phyloP scores from a whole-genome alignment of 1,140 invertebrate species.

The Archegozetes longisetosus region DNA sequence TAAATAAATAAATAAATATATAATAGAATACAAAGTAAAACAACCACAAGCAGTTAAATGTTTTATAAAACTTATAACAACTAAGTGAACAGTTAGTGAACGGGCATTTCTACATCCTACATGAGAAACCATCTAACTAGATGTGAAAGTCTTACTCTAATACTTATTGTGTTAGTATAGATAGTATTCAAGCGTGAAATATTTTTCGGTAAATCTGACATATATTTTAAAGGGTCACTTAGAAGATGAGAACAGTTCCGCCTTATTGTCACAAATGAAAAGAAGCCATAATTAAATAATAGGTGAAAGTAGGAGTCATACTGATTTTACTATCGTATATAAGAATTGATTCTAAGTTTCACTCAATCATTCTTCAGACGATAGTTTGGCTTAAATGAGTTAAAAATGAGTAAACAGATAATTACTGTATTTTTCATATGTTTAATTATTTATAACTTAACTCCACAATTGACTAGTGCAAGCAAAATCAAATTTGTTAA shows the following conservation, averaged over 20 bases:
- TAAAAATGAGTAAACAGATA: background rate
- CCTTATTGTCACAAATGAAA: background rate
- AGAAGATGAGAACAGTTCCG: background rate
- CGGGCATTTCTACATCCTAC: too few relatives aligned
- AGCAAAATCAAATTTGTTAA: background rate
- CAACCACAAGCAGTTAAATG: too few relatives aligned
- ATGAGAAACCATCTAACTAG: too few relatives aligned
- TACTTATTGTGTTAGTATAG: too few relatives aligned
- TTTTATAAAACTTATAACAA: too few relatives aligned
- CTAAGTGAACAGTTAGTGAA: too few relatives aligned
- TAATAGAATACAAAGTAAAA: too few relatives aligned
- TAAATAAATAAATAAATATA: too few relatives aligned
- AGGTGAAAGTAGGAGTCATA: background rate
- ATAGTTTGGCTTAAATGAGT: background rate
- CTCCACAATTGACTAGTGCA: background rate
- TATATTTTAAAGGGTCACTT: background rate
- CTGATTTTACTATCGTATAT: background rate
- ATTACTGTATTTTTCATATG: background rate
- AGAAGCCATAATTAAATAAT: background rate
- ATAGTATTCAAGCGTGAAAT: background rate
- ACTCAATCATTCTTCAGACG: background rate
- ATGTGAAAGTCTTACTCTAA: too few relatives aligned
- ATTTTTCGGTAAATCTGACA: background rate
- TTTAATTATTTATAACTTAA: background rate
- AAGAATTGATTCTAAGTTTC: background rate